Percentiles rank a stretch among this genome's conserved stretches.
These are phyloP conservation scores for Enteromius paludinosus DNA, from an alignment of 2,797 vertebrate species.

Conservation along the genomic window DNA sequence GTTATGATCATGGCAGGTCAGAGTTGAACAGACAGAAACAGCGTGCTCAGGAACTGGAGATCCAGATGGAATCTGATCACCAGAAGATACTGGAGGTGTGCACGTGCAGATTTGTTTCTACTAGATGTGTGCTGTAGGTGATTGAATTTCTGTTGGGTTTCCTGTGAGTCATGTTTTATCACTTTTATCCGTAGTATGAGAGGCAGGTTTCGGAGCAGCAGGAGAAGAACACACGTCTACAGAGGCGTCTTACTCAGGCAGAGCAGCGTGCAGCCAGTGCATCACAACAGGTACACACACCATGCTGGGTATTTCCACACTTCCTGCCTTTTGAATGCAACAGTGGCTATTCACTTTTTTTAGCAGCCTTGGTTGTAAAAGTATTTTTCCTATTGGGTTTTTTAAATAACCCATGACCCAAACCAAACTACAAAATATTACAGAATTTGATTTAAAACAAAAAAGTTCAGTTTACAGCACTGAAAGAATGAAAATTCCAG, in stretches of 20 bases:
- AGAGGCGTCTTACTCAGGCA: slow-evolving; percentile 84
- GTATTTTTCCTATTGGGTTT: neutral
- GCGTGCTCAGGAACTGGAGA: slow-evolving; percentile 83
- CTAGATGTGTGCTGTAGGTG: neutral
- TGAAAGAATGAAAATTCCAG: neutral
- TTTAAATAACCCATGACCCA: neutral
- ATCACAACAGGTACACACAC: slow-evolving; percentile 84
- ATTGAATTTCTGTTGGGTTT: neutral
- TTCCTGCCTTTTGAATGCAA: neutral
- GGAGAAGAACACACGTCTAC: slow-evolving; percentile 87
- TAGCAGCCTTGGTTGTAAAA: neutral
- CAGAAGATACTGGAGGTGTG: slow-evolving; percentile 85
- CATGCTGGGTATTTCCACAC: neutral
- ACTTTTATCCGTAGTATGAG: slow-evolving; percentile 79
- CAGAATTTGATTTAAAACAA: neutral
- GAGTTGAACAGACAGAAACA: slow-evolving; percentile 90
- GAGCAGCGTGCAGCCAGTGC: slow-evolving; percentile 86
- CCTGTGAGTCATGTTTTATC: neutral
- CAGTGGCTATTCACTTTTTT: neutral
- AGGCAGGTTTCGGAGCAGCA: slow-evolving; percentile 82
- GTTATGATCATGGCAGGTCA: slow-evolving; percentile 74
- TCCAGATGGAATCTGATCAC: slow-evolving; percentile 84
- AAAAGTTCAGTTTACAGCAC: neutral
- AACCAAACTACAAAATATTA: neutral
- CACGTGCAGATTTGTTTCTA: neutral